Conservation (phyloP, 2,888 invertebrate species). For the Mongoloraphidia duomilia region DNA sequence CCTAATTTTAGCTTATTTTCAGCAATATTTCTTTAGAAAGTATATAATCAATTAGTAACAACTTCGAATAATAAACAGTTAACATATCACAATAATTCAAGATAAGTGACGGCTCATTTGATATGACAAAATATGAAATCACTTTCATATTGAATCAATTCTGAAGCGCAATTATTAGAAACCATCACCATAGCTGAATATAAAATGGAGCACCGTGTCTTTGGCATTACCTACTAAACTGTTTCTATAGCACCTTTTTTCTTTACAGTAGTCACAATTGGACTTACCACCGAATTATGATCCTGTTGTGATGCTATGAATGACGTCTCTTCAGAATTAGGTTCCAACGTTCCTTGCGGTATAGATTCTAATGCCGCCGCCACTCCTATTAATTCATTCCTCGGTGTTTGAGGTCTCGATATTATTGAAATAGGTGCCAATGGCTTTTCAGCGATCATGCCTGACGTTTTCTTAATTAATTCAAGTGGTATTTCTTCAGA, state of each 20-base stretch:
- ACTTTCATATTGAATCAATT: too few species aligned
- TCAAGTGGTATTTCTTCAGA: constrained; percentile 73
- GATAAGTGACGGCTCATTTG: too few species aligned
- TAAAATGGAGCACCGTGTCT: too few species aligned
- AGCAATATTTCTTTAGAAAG: too few species aligned
- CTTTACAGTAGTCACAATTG: constrained; percentile 12
- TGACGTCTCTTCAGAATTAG: constrained; percentile 61
- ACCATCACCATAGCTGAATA: too few species aligned
- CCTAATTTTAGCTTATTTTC: too few species aligned
- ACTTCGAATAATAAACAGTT: too few species aligned
- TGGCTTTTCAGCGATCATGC: constrained; percentile 30
- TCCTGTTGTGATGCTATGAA: constrained; percentile 49
- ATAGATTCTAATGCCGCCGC: constrained; percentile 14
- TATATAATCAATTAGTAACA: too few species aligned
- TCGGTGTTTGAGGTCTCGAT: constrained; percentile 34
- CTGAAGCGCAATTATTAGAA: too few species aligned
- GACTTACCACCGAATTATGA: constrained; percentile 19
- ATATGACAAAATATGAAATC: too few species aligned
- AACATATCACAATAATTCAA: too few species aligned
- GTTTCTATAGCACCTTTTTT: constrained; percentile 35
- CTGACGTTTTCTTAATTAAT: constrained; percentile 49
- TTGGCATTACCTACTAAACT: constrained; percentile 24
- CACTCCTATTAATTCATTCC: constrained; percentile 15
- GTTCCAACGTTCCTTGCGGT: constrained; percentile 12
- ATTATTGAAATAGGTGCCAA: constrained; percentile 26